Evolutionary conservation across 2,113 vertebrate genomes (phyloP).

Genomic region (Pelecanoides urinatrix): DNA sequence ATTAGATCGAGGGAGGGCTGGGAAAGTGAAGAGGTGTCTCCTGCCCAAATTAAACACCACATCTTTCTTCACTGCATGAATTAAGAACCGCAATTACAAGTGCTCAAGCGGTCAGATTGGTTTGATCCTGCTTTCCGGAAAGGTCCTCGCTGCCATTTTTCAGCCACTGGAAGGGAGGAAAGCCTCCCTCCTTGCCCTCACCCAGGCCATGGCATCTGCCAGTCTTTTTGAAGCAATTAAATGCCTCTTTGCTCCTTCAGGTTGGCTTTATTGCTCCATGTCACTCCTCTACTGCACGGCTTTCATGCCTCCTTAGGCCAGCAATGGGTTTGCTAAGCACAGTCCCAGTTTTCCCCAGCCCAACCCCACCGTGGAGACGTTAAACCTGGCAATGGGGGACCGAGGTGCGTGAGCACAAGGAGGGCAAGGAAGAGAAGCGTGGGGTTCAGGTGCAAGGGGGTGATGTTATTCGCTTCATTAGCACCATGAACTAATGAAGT

Average conservation of each 20-base stretch:
- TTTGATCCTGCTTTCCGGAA: background rate
- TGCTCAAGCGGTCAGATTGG: background rate
- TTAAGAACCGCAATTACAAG: background rate
- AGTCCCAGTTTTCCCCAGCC: background rate
- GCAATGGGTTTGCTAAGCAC: background rate
- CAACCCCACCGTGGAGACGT: background rate
- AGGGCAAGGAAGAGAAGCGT: background rate
- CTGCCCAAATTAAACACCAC: background rate
- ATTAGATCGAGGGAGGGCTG: background rate
- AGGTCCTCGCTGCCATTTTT: background rate
- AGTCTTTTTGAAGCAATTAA: background rate
- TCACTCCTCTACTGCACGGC: background rate
- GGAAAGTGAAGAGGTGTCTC: background rate
- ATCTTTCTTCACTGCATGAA: background rate
- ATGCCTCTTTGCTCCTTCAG: background rate
- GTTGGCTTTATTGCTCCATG: background rate
- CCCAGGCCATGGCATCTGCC: background rate
- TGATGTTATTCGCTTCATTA: accelerated
- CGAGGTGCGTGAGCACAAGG: background rate
- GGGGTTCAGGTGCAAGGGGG: background rate
- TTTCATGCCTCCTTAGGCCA: background rate
- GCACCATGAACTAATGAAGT: accelerated
- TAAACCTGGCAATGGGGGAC: background rate
- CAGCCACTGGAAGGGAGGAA: background rate
- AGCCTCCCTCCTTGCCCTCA: background rate